Conservation (phyloP, 2,888 invertebrate genomes). For the Lingula anatina region DNA sequence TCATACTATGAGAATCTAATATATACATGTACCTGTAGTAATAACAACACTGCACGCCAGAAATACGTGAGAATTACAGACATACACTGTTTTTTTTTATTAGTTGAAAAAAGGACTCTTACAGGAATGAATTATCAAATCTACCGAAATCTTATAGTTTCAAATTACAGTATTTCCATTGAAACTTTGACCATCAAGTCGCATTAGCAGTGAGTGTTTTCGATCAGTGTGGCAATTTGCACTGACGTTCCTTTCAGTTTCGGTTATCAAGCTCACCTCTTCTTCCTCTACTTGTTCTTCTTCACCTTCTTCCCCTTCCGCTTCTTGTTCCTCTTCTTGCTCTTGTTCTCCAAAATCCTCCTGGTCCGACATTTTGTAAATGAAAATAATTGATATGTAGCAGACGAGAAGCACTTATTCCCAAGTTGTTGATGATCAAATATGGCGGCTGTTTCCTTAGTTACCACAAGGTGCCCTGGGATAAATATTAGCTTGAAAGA, state of each 20-base stretch:
- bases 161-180: too few relatives aligned
- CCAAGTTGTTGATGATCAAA: slow-evolving; percentile 1
- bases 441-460: slow-evolving; percentile 1
- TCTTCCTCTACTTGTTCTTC: slow-evolving; percentile 19
- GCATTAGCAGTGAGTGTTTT: too few relatives aligned
- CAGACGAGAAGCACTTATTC: too few relatives aligned
- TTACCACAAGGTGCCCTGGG: neutral
- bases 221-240: neutral
- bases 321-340: slow-evolving; percentile 12
- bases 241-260: neutral
- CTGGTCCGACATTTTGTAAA: neutral
- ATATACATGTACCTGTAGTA: neutral
- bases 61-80: too few relatives aligned
- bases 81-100: too few relatives aligned
- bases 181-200: too few relatives aligned
- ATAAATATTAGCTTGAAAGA: too few relatives aligned
- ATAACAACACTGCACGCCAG: too few relatives aligned
- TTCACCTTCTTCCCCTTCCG: slow-evolving; percentile 20
- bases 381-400: too few relatives aligned
- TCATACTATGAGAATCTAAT: neutral
- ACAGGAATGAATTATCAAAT: too few relatives aligned
- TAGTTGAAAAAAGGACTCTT: too few relatives aligned
- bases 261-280: neutral
- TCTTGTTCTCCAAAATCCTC: slow-evolving; percentile 9
- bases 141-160: too few relatives aligned